Base-by-base conservation (phyloP, 1,140 invertebrate species). In the Parasteatoda tepidariorum region DNA sequence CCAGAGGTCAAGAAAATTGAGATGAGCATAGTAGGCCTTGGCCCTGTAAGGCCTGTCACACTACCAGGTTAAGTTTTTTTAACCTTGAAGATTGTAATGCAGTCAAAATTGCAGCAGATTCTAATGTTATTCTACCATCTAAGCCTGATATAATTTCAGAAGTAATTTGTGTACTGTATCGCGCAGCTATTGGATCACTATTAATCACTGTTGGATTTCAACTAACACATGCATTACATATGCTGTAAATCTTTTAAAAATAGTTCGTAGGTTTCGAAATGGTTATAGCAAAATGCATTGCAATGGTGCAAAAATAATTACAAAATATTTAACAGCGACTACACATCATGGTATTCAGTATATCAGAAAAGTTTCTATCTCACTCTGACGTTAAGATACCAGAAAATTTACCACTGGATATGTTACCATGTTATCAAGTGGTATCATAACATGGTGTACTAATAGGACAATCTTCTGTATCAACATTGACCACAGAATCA, bases 351-450 rank as follows among this genome's bases (percentile, higher is more conserved):
- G 85, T 9, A 41, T 88, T 2, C 59, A 84, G 30, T 89, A 4
- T 18, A 48, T 48, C 38, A 48, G 38, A 48, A 4, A 48, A 48
- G 9, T 18, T 18, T 48, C 18, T 48, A 18, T 9, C 38, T 55
- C 88, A 86, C 84, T 87, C 84, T 48, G 89, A 90, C 81, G 86
- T 89, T 24, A 89, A 11, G 67, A 87, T 26, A 83, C 83, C 15
- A 85, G 38, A 41, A 70, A 61, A n/a, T 76, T 64, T 57, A 70
- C 73, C 6, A 41, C 26, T 61, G 74, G 73, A 26, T 57, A n/a
- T 18, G 62, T 78, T 4, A 30, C 62, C 6, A 76, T 67, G 0
- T 2, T 76, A 0, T 26, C 24, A 15, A 22, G 31, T 54, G 54
- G 55, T 2, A n/a, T 61, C 6, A 33, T 84, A 0, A 34, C 31